Evolutionary conservation across 37 sponge, comb jelly and placozoan species (phyloP).

Genomic region (Bolinopsis microptera): DNA sequence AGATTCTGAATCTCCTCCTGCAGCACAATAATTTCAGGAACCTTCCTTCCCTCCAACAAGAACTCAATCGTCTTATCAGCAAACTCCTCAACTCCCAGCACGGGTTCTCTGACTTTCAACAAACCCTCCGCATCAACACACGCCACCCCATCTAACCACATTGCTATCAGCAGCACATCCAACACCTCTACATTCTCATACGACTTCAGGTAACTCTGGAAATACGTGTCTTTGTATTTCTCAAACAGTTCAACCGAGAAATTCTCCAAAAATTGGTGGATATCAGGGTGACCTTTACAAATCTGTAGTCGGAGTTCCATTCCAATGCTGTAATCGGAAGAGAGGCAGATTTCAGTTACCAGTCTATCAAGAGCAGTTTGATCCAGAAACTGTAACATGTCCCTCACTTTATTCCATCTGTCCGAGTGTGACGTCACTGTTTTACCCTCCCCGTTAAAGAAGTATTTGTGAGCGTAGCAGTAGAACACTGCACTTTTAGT

Average conservation of each 20-base stretch:
- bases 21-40: not conserved
- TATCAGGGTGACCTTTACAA: not conserved
- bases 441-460: constrained; percentile 24
- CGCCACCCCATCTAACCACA: not conserved
- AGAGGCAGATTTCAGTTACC: not conserved
- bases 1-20: not conserved
- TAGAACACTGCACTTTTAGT: constrained; percentile 28
- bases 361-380: not conserved
- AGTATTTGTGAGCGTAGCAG: constrained; percentile 35
- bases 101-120: not conserved
- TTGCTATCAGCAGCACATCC: constrained; percentile 7
- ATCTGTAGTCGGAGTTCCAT: constrained; percentile 21
- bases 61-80: constrained; percentile 31
- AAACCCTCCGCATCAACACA: not conserved
- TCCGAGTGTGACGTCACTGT: not conserved
- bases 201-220: not conserved
- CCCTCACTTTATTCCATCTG: not conserved
- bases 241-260: not conserved
- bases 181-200: constrained; percentile 17
- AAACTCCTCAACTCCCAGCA: not conserved
- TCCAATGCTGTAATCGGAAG: not conserved
- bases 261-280: not conserved
- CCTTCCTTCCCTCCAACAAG: not conserved
- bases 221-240: not conserved
- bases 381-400: not conserved